Evolutionary conservation across 2,888 invertebrate species (phyloP), one percentile per base, ranked within the genome.

Genomic region (Protonemura montana): DNA sequence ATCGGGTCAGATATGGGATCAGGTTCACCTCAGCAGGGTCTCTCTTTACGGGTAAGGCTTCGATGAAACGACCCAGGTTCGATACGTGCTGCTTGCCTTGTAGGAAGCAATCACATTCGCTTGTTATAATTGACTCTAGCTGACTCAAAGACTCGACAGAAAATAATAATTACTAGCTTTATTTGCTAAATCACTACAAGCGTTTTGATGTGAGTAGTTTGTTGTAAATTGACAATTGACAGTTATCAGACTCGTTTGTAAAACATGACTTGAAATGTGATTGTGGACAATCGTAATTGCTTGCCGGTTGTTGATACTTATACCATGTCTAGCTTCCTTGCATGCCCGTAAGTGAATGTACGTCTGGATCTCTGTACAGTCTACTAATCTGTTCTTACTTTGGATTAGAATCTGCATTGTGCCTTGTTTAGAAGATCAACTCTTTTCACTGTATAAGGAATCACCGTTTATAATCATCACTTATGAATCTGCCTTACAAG

Each of bases 11-110:
- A 92, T 90, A 91, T 92, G 91, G 92, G 92, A 90, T 92, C 92
- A 91, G 91, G 92, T 90, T 92, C 92, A 91, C 92, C 92, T 89
- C 92, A 92, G 90, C 91, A 92, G 89, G 91, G 92, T 90, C 91
- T 91, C 91, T 91, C 91, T 91, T 93, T 93, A 92, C 93, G 94
- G 93, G 94, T 94, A 93, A 93, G 93, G 86, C 87, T 87, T 81
- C 59, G 59, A 59, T 59, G 59, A 59, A 59, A 59, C 16, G 59
- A 59, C 59, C 59, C 21, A 10, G 59, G 59, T 59, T 59, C 59
- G 59, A 13, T 21, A 59, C 59, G 21, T 59, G 59, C 59, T 21
- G 59, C 59, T 59, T 59, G 59, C 59, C 59, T 59, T 59, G 59
- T 13, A 59, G 59, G 59, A 59, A 59, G 59, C 59, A 59, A 59